Evolutionary conservation across 2,113 vertebrate species (phyloP).

Genomic region (Chloroceryle aenea): DNA sequence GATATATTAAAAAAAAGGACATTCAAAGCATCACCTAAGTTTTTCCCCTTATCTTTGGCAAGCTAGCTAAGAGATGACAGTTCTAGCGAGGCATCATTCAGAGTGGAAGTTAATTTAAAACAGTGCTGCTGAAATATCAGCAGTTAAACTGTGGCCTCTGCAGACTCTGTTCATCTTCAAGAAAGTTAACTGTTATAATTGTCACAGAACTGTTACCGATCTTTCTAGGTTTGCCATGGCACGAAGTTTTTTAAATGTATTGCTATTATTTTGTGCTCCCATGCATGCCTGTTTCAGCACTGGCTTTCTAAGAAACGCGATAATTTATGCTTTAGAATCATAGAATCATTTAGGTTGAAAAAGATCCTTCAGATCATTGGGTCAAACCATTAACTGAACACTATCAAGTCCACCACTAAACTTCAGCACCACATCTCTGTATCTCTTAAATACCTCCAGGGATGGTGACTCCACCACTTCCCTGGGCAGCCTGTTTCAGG

Average conservation of each 20-base stretch:
- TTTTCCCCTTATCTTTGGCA: not conserved
- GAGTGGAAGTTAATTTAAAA: not conserved
- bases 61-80: not conserved
- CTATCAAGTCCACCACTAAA: not conserved
- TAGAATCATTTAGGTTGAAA: not conserved
- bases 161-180: not conserved
- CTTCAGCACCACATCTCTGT: accelerated
- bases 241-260: not conserved
- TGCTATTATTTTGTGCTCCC: not conserved
- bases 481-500: not conserved
- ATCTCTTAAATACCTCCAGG: not conserved
- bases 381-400: not conserved
- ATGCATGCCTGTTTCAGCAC: not conserved
- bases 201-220: not conserved
- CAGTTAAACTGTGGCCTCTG: not conserved
- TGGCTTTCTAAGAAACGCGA: not conserved
- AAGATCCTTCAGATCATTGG: not conserved
- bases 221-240: not conserved
- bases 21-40: not conserved
- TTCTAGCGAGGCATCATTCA: not conserved
- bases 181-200: not conserved
- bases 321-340: not conserved
- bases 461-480: not conserved
- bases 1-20: not conserved
- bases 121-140: not conserved